Evolutionary conservation across 2,888 invertebrate species (phyloP), one percentile per base, ranked within the genome.

Genomic region (Ectemnius continuus): DNA sequence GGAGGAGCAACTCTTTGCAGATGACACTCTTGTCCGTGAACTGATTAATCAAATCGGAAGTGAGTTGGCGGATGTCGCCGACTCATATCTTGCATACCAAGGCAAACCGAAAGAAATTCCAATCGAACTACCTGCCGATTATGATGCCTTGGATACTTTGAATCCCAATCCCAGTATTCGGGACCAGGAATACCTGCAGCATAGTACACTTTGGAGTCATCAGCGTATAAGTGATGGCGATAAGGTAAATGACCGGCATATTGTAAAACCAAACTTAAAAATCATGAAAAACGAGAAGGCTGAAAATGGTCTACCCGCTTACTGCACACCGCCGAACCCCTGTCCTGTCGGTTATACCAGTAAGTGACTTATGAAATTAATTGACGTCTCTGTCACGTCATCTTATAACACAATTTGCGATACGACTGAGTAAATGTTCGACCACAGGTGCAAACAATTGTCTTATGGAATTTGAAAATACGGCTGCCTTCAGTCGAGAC

Each of bases 321-420:
- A 99, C 91, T 99, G 99, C 91, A 98, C 99, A 91, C 99, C 99
- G 0, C 99, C 99, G 1, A 99, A 99, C 91, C 99, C 99, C 0
- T 99, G 99, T 88, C 99, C 99, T 1, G 94, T 97, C 73, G 99
- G 98, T 80, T 98, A 97, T 88, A 94, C 95, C 76, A 95, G 97
- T 96, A 91, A 36, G 36, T 36, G 36, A 36, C 8, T 36, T 36
- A 3, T 36, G 8, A 36, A 36, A 11, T 36, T 0, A 36, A 36
- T 8, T 36, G 8, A 8, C 6, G 8, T 11, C 36, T 11, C 6
- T 36, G 36, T 11, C 36, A 8, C 36, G 6, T 36, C 1, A 36
- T 36, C 36, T 36, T 36, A 36, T 36, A 36, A 26, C n/a, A n/a
- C 3, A 48, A 47, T 48, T 62, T 47, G 58, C 58, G 16, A 63